These are phyloP conservation scores for Hanleya hanleyi DNA, from an alignment of 2,888 invertebrate species.

Conservation along the genomic window DNA sequence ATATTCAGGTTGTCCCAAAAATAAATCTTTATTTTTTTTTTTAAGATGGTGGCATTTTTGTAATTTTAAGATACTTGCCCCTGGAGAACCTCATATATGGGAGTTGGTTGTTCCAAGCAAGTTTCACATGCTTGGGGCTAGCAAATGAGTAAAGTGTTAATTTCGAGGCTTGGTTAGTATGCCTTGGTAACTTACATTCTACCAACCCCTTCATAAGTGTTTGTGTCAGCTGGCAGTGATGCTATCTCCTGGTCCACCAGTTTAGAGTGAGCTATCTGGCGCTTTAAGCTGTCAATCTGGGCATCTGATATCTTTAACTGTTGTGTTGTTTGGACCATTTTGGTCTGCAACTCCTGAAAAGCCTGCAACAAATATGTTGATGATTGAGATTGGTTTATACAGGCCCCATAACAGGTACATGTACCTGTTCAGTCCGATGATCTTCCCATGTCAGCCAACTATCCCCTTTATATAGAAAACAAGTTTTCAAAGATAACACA, in stretches of 20 bases:
- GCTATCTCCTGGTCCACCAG: constrained; percentile 81
- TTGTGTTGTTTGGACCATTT: constrained; percentile 86
- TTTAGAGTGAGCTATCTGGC: constrained; percentile 81
- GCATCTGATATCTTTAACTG: constrained; percentile 86
- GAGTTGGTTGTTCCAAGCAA: too few relatives aligned
- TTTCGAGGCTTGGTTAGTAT: too few relatives aligned
- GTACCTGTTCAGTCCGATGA: background rate
- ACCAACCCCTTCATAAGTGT: constrained; percentile 87
- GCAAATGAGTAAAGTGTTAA: too few relatives aligned
- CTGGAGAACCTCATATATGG: too few relatives aligned
- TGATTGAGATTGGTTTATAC: background rate
- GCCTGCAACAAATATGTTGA: constrained; percentile 76
- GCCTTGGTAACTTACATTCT: constrained; percentile 81
- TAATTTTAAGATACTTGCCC: too few relatives aligned
- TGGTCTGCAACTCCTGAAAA: constrained; percentile 86
- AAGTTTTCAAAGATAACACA: too few relatives aligned
- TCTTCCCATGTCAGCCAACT: too few relatives aligned
- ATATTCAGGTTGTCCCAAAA: too few relatives aligned
- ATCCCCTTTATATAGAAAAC: too few relatives aligned
- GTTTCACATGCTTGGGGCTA: too few relatives aligned
- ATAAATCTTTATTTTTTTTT: too few relatives aligned
- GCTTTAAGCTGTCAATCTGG: constrained; percentile 82
- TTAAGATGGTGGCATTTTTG: too few relatives aligned
- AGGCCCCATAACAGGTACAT: background rate
- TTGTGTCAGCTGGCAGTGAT: constrained; percentile 79